Conservation (phyloP, 2,888 invertebrate genomes). For the Xiphydria camelus region DNA sequence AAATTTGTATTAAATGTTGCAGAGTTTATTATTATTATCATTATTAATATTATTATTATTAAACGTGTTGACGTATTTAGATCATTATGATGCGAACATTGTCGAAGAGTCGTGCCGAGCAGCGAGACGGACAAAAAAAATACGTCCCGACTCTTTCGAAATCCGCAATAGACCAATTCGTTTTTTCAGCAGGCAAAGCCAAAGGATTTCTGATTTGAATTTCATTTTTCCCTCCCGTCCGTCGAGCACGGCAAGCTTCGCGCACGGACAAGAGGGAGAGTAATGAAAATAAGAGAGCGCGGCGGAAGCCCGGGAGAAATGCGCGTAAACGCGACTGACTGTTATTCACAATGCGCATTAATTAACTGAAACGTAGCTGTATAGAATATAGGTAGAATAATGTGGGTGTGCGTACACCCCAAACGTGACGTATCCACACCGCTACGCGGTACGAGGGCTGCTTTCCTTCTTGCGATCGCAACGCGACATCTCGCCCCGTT, state of each 20-base stretch:
- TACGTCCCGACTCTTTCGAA: too few relatives aligned
- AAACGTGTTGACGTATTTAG: not conserved
- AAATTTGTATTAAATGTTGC: conserved; percentile 52
- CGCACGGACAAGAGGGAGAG: too few relatives aligned
- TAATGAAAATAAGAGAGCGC: too few relatives aligned
- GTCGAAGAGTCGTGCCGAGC: not conserved
- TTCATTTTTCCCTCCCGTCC: not conserved
- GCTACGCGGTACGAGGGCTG: too few relatives aligned
- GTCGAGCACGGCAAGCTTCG: too few relatives aligned
- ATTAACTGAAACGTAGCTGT: not conserved
- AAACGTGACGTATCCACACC: not conserved
- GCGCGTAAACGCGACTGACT: conserved; percentile 6
- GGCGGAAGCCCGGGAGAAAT: not conserved
- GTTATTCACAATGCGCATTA: conserved; percentile 6
- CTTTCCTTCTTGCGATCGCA: too few relatives aligned
- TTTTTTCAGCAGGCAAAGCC: not conserved
- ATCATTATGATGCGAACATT: not conserved
- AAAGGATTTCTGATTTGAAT: conserved; percentile 1
- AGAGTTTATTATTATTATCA: conserved; percentile 49
- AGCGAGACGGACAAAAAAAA: too few relatives aligned
- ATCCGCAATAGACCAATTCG: not conserved
- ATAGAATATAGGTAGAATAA: not conserved
- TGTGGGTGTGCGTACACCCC: too few relatives aligned
- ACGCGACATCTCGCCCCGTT: too few relatives aligned
- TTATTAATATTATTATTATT: conserved; percentile 13